A percentile compares a stretch with the other conserved stretches of the same genome.
Conservation (phyloP, 2,113 vertebrate species). For the Poicephalus meyeri region DNA sequence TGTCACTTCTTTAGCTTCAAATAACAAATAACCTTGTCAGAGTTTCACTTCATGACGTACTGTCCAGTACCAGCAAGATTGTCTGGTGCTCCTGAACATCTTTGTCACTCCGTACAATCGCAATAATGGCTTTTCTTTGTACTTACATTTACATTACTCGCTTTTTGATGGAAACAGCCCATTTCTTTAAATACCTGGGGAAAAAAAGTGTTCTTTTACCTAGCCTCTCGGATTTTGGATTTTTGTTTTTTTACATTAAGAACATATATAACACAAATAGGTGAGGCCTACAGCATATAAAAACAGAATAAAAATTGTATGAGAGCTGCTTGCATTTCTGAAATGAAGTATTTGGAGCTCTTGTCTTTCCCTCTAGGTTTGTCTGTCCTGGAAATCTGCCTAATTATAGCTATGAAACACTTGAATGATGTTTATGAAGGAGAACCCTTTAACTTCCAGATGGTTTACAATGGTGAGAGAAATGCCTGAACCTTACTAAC, state of each 20-base stretch:
- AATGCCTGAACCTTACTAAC: fast-evolving
- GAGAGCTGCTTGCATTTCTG: background rate
- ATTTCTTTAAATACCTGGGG: background rate
- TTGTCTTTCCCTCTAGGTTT: constrained; percentile 78
- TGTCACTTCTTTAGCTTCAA: background rate
- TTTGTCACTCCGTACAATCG: fast-evolving
- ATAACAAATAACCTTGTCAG: fast-evolving
- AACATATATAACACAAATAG: background rate
- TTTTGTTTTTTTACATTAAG: background rate
- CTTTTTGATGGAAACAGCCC: background rate
- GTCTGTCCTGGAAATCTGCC: constrained; percentile 93
- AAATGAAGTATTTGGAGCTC: background rate
- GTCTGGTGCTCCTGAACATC: background rate
- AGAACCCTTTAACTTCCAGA: constrained; percentile 97
- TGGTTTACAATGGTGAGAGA: constrained; percentile 94
- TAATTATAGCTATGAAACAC: constrained; percentile 98
- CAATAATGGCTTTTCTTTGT: background rate
- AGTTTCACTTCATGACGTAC: fast-evolving
- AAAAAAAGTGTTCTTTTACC: background rate
- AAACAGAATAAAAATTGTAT: fast-evolving
- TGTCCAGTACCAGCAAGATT: fast-evolving
- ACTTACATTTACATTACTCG: fast-evolving
- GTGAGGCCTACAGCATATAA: background rate
- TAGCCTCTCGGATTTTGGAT: fast-evolving
- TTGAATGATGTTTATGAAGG: constrained; percentile 92